phyloP scores from a whole-genome alignment of 1,140 invertebrate species.

The Drosophila virilis region DNA sequence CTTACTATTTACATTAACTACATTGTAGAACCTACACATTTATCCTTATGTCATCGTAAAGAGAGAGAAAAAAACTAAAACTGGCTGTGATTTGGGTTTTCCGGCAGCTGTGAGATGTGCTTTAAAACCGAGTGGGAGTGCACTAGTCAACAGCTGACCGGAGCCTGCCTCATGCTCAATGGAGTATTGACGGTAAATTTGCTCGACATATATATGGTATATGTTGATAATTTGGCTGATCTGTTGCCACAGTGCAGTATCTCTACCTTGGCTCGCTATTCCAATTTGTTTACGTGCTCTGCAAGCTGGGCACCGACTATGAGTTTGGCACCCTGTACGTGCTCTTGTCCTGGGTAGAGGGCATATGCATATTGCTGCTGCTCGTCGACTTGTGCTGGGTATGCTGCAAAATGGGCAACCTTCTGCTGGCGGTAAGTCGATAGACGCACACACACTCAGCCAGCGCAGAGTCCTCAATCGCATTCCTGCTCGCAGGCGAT shows the following conservation, averaged over 20 bases:
- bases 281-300: constrained; percentile 21
- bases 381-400: constrained; percentile 3
- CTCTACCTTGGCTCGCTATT: constrained; percentile 14
- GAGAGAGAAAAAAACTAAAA: background rate
- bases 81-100: background rate
- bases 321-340: constrained; percentile 11
- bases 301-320: background rate
- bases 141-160: constrained; percentile 13
- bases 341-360: constrained; percentile 15
- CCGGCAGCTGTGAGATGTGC: constrained; percentile 16
- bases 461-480: background rate
- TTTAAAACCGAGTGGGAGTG: constrained; percentile 20
- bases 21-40: background rate
- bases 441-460: background rate
- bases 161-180: constrained; percentile 32
- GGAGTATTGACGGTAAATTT: constrained; percentile 20
- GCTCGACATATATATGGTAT: too few species aligned
- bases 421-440: constrained; percentile 19
- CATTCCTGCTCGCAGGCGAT: constrained; percentile 1
- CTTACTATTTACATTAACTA: too few species aligned
- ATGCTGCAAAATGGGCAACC: background rate
- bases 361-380: background rate
- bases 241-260: constrained; percentile 21
- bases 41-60: background rate
- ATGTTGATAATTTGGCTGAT: too few species aligned